phyloP scores from a whole-genome alignment of 2,888 invertebrate species.

The Polia nebulosa region DNA sequence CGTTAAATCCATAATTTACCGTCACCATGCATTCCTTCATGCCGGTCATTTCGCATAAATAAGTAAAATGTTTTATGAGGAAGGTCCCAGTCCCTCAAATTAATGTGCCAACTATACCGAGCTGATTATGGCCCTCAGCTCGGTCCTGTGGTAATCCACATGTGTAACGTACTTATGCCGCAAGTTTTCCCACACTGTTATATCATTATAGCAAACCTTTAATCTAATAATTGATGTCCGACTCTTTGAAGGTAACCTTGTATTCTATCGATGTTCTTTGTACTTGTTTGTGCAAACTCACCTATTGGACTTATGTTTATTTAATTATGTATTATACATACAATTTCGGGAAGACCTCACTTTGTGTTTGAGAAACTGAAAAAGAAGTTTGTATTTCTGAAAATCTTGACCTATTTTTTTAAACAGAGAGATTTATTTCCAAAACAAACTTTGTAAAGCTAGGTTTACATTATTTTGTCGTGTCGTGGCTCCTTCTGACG shows the following conservation, averaged over 20 bases:
- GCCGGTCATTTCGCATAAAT: slow-evolving; percentile 29
- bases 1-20: slow-evolving; percentile 17
- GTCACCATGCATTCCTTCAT: slow-evolving; percentile 17
- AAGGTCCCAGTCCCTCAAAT: slow-evolving; percentile 47
- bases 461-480: no score
- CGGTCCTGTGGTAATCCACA: slow-evolving; percentile 50
- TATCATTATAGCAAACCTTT: slow-evolving; percentile 53
- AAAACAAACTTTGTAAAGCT: no score
- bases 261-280: slow-evolving; percentile 26
- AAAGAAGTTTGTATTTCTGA: neutral
- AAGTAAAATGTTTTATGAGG: slow-evolving; percentile 33
- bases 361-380: slow-evolving; percentile 11
- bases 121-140: slow-evolving; percentile 44
- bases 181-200: slow-evolving; percentile 61
- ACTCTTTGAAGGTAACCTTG: slow-evolving; percentile 47
- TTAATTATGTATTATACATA: slow-evolving; percentile 24
- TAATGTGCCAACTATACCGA: slow-evolving; percentile 52
- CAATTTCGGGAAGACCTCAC: slow-evolving; percentile 30
- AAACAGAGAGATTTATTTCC: neutral
- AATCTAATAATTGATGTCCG: slow-evolving; percentile 50
- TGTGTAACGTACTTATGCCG: slow-evolving; percentile 47
- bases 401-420: neutral
- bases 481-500: no score
- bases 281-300: slow-evolving; percentile 41
- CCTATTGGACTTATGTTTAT: slow-evolving; percentile 9